Base-by-base conservation (phyloP, 2,797 vertebrate species). In the Fistularia tabacaria region DNA sequence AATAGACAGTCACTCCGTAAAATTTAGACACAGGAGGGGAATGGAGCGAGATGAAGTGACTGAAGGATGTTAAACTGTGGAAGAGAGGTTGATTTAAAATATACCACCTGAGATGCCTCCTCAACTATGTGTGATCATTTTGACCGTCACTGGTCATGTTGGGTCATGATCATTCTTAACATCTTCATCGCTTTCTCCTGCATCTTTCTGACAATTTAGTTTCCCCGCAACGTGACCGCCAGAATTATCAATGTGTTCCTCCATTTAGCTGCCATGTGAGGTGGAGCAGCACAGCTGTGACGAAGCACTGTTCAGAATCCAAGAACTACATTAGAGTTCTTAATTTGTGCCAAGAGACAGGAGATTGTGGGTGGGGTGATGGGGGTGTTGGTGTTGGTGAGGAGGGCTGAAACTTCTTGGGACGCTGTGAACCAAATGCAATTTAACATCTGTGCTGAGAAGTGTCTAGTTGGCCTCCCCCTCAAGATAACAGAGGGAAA, bases 191-290 rank as follows among this genome's bases (percentile, higher is more conserved):
- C 71, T 68, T 66, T 71, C 52, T 74, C 71, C 51, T 86, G 66
- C 59, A 66, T 82, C 82, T 76, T 70, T 51, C 70, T 84, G 79
- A 81, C 80, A 85, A 64, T 68, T 74, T 81, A 64, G 73, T 79
- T 79, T 81, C 62, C 67, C 65, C 37, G 65, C 63, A 49, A 62
- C 82, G 77, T 84, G 83, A 85, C 40, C 63, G 81, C 62, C 70
- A 84, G 86, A 89, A 88, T 89, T 87, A 91, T 90, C 62, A 79
- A 79, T 46, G 64, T 69, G 66, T 73, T 79, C 74, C 51, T 71
- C 74, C 65, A 47, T 75, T 69, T 77, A 85, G 84, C 57, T 60
- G 10, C 71, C 58, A 67, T 73, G 59, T 72, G 78, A 86, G 71
- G 63, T 70, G 64, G 81, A 80, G 79, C 75, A 68, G 82, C 73